These are phyloP conservation scores for Aspiorhynchus laticeps DNA, from an alignment of 2,113 vertebrate species.

Conservation along the genomic window DNA sequence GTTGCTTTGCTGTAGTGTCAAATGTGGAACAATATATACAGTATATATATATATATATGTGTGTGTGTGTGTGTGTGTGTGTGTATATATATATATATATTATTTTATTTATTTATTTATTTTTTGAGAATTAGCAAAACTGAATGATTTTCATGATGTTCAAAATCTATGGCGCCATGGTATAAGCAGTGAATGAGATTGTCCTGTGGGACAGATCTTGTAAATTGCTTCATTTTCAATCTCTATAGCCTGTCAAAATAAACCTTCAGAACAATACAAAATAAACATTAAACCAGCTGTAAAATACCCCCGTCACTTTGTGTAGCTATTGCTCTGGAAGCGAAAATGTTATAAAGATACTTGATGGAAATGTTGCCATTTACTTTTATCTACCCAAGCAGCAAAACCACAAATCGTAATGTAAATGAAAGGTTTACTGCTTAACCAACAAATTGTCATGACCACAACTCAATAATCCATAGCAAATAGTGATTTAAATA, in stretches of 20 bases:
- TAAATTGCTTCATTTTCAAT: neutral
- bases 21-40: neutral
- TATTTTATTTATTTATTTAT: no score
- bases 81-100: no score
- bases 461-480: neutral
- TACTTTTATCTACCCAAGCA: neutral
- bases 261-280: neutral
- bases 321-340: neutral
- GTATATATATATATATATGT: no score
- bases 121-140: neutral
- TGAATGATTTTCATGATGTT: neutral
- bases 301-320: neutral
- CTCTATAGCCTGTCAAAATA: neutral
- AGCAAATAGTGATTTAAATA: neutral
- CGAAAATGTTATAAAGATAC: neutral
- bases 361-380: constrained; percentile 14
- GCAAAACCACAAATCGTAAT: neutral
- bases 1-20: neutral
- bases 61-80: no score
- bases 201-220: neutral
- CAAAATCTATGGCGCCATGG: neutral
- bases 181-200: constrained; percentile 1
- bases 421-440: neutral
- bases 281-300: neutral
- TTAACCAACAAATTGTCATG: neutral